Evolutionary conservation across 1,140 invertebrate species (phyloP).

Genomic region (Scaptomyza graminum): DNA sequence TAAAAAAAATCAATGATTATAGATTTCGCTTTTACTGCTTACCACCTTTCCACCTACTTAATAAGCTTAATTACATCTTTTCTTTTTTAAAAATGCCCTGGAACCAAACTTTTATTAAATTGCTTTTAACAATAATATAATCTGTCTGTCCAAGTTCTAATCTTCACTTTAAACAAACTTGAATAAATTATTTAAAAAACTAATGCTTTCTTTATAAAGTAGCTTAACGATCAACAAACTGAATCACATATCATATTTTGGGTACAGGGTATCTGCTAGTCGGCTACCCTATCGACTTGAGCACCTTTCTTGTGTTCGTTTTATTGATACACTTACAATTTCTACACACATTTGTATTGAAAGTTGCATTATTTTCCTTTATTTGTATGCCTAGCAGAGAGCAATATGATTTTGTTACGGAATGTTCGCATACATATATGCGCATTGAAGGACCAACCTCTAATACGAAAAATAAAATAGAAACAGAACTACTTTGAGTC

Average conservation of each 20-base stretch:
- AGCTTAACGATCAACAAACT: no score
- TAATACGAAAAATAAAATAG: neutral
- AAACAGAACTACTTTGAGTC: neutral
- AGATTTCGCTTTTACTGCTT: slow-evolving; percentile 63
- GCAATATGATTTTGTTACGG: neutral
- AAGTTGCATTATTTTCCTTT: slow-evolving; percentile 19
- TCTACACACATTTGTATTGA: slow-evolving; percentile 20
- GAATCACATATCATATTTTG: neutral
- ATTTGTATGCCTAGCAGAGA: slow-evolving; percentile 7
- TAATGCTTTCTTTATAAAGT: no score
- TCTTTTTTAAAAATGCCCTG: neutral
- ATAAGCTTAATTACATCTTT: slow-evolving; percentile 33
- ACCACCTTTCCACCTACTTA: slow-evolving; percentile 44
- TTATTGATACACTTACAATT: slow-evolving; percentile 6
- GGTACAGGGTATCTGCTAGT: neutral
- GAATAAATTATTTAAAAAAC: no score
- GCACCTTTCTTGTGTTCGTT: neutral
- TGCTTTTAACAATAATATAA: neutral
- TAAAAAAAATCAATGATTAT: slow-evolving; percentile 58
- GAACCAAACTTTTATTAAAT: neutral
- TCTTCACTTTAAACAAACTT: neutral
- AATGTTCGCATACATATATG: neutral
- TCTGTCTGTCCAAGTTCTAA: neutral
- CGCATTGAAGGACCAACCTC: slow-evolving; percentile 1
- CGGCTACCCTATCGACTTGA: neutral